Evolutionary conservation across 1,140 invertebrate genomes (phyloP), one percentile per base, ranked within the genome.

Genomic region (Conus betulinus): DNA sequence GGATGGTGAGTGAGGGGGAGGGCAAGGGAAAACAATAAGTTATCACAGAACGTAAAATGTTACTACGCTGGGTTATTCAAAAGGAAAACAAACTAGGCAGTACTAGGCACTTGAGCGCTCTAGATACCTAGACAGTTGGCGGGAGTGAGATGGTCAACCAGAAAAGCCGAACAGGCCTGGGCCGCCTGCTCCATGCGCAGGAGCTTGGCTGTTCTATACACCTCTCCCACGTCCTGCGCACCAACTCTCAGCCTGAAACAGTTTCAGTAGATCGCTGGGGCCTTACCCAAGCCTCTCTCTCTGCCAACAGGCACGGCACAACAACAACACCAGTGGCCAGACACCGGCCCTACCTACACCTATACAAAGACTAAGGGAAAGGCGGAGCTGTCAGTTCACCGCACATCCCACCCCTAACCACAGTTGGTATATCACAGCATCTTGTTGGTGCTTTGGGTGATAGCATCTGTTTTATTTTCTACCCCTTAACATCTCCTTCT

Each of bases 141-240:
- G 39, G 96, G 95, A 74, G 96, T 96, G 81, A 98, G 94, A 92
- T 97, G 96, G 78, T 96, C 96, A 39, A 97, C 96, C 79, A 98
- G 95, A 93, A 97, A 97, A 55, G 96, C 95, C 63, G 97, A 97
- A 94, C 98, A 98, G 92, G 97, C 96, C 74, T 96, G 95, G 57
- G 97, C 96, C 63, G 97, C 97, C 53, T 96, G 94, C 78, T 97
- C 96, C 96, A 98, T 97, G 93, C 97, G 97, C 91, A 98, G 95
- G 84, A 96, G 96, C 89, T 96, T 96, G 11, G 97, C 97, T 53
- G 97, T 97, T 91, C 97, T 95, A 95, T 97, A 98, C 78, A 98
- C 96, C 27, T 96, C 96, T 92, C 97, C 97, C 25, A 97, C 97
- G 92, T 97, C 95, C 74, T 95, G 93, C 6, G 93, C 93, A 60